Conservation (phyloP, 2,888 invertebrate species). For the Andrena minutula region DNA sequence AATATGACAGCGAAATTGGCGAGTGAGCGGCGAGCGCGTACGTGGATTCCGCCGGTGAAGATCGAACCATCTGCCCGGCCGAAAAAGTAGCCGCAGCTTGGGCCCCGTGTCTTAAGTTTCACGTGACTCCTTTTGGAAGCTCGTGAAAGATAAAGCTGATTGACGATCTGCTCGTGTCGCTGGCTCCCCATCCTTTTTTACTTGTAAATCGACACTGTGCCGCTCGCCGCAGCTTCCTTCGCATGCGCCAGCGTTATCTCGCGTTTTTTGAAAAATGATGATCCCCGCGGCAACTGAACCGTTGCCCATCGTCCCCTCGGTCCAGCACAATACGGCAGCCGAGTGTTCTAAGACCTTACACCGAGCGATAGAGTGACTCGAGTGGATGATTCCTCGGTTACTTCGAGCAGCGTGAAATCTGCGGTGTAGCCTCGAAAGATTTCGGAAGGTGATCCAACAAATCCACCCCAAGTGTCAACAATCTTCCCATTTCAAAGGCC, state of each 20-base stretch:
- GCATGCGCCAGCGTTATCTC: constrained; percentile 19
- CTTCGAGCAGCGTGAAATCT: background rate
- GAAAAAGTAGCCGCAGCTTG: constrained; percentile 49
- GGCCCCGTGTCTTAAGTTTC: constrained; percentile 61
- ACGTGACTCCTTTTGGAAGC: constrained; percentile 33
- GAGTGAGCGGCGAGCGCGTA: constrained; percentile 17
- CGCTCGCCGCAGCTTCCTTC: background rate
- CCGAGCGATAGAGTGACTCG: background rate
- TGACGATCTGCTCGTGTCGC: constrained; percentile 35
- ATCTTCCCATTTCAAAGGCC: constrained; percentile 1
- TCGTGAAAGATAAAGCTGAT: constrained; percentile 59
- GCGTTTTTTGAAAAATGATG: constrained; percentile 4
- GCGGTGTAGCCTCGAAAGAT: background rate
- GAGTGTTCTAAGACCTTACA: background rate
- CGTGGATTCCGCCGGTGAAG: constrained; percentile 45
- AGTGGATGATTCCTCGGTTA: background rate
- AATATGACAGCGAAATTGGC: constrained; percentile 51
- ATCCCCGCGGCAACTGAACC: constrained; percentile 4
- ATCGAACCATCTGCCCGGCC: constrained; percentile 64
- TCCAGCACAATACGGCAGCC: too few relatives aligned
- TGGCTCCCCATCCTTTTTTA: constrained; percentile 35
- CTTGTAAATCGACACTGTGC: constrained; percentile 35
- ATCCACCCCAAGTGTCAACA: constrained; percentile 39
- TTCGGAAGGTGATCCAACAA: constrained; percentile 36
- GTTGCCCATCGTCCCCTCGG: background rate